Evolutionary conservation across 2,113 vertebrate genomes (phyloP).

Genomic region (Equus przewalskii): DNA sequence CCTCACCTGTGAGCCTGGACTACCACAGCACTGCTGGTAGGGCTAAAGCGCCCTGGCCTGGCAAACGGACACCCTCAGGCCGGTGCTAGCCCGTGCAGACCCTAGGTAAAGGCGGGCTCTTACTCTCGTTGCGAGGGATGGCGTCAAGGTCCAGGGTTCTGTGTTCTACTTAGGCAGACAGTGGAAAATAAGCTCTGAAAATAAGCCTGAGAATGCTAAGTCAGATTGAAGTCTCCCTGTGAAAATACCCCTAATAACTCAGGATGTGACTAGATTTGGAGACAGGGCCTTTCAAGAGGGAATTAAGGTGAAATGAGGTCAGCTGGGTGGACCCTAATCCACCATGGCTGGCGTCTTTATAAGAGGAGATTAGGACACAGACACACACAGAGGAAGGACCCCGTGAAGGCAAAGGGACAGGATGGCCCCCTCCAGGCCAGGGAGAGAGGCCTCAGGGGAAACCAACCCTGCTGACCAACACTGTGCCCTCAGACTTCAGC

Average conservation of each 20-base stretch:
- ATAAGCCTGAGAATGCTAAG: not conserved
- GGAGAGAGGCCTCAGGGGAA: not conserved
- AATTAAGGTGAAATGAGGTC: not conserved
- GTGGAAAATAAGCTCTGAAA: not conserved
- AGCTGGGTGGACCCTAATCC: not conserved
- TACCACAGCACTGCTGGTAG: too few species aligned
- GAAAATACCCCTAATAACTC: not conserved
- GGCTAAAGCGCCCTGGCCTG: not conserved
- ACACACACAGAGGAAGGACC: not conserved
- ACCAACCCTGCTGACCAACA: not conserved
- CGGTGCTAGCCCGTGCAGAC: not conserved
- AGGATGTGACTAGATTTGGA: not conserved
- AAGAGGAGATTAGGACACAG: not conserved
- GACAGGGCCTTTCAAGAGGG: not conserved
- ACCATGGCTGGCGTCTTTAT: not conserved
- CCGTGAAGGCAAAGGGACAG: not conserved
- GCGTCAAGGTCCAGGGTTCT: not conserved
- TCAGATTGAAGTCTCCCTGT: not conserved
- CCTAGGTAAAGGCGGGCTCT: not conserved
- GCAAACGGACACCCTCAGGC: not conserved
- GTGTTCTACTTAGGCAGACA: not conserved
- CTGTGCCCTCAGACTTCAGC: not conserved
- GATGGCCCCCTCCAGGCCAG: not conserved
- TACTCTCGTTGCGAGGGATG: fast-evolving
- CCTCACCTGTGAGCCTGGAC: not conserved